Evolutionary conservation across 23 tunicate genomes (phyloP), one percentile per base, ranked within the genome.

Genomic region (Phallusia fumigata): DNA sequence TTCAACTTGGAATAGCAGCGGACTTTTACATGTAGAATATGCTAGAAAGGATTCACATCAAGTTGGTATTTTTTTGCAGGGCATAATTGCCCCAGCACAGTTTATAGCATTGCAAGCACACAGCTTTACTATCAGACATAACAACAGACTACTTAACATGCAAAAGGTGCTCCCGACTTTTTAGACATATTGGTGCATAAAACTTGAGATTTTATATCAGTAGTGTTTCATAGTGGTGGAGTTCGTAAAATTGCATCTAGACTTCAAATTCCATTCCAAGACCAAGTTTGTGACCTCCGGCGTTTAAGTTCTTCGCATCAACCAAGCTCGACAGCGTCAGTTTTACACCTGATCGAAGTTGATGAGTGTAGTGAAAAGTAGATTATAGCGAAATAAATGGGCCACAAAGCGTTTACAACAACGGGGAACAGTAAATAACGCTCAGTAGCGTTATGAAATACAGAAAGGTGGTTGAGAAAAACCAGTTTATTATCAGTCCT

Each of bases 201-300:
- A 58, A 58, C 69, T 58, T 58, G 69, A 58, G 69, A 40, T 40
- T 58, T 58, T 58, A 58, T 58, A 58, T 58, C 69, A 21, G 69
- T 58, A 58, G 69, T 58, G 26, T 22, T 58, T 58, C 28, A 6
- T 58, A 24, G 8, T 58, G 69, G 26, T 6, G 69, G 28, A 21
- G 69, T 58, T 51, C n/a, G n/a, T n/a, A n/a, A 40, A 10, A 40
- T 21, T 58, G 69, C 69, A 58, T 15, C 86, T 88, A 93, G 52
- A 93, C 85, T 81, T 86, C 93, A 74, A 93, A 93, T 78, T 93
- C 98, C 24, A 93, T 65, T 8, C 98, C 98, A 19, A 88, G 64
- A 30, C 98, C 98, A 47, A 93, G 81, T 50, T 93, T 84, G 89
- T 93, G 98, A 52, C 98, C 98, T 26, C 98, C 98, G n/a, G 86